These are phyloP conservation scores for Tillus elongatus DNA, from an alignment of 2,888 invertebrate genomes.

Conservation along the genomic window DNA sequence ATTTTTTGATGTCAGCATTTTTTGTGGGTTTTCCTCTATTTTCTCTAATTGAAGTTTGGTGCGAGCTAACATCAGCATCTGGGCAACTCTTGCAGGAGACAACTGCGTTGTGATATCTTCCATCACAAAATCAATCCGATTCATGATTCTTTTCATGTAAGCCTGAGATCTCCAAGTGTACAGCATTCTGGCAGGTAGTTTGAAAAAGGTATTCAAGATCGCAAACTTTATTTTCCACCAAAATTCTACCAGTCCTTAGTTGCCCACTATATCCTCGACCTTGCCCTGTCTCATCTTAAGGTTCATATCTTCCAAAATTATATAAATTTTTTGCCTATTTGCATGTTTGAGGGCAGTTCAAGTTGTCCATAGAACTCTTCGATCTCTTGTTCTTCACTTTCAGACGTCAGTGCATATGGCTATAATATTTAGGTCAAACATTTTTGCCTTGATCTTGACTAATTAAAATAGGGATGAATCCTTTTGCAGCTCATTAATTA, in stretches of 20 bases:
- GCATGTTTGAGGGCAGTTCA: slow-evolving; percentile 12
- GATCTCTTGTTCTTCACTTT: too few relatives aligned
- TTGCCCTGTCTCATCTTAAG: slow-evolving; percentile 12
- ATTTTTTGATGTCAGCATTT: too few relatives aligned
- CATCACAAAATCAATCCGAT: slow-evolving; percentile 7
- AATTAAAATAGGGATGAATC: too few relatives aligned
- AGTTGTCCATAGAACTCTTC: slow-evolving; percentile 13
- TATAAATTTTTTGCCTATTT: slow-evolving; percentile 14
- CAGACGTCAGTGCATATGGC: too few relatives aligned
- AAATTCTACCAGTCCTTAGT: slow-evolving; percentile 13
- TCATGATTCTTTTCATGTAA: not conserved
- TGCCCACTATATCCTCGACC: slow-evolving; percentile 11
- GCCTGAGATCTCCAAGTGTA: slow-evolving; percentile 4
- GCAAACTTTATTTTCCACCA: slow-evolving; percentile 9
- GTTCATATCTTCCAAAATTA: slow-evolving; percentile 11
- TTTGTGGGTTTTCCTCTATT: too few relatives aligned
- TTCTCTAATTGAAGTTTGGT: too few relatives aligned
- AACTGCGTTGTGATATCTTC: too few relatives aligned
- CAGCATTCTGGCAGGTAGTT: slow-evolving; percentile 8
- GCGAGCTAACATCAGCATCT: too few relatives aligned
- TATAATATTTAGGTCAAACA: too few relatives aligned
- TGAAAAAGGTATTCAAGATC: slow-evolving; percentile 9
- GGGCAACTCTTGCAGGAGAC: too few relatives aligned
- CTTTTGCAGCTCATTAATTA: too few relatives aligned
- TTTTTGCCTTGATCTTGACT: too few relatives aligned